These are phyloP conservation scores for Junonia oenone DNA, from an alignment of 2,888 invertebrate species.

Conservation along the genomic window DNA sequence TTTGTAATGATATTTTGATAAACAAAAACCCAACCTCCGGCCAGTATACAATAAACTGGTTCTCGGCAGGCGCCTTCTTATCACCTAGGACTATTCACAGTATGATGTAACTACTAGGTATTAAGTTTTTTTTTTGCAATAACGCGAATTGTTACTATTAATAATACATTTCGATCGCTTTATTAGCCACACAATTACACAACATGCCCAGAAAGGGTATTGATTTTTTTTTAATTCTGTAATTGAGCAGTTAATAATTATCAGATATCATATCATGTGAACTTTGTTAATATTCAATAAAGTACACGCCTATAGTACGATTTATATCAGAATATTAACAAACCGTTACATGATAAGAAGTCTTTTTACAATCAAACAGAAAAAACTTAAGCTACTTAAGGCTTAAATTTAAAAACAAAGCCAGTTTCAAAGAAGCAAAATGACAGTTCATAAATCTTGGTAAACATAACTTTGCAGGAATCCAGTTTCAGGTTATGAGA, in stretches of 20 bases:
- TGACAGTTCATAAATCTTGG: slow-evolving; percentile 4
- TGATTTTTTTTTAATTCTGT: slow-evolving; percentile 4
- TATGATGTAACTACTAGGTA: slow-evolving; percentile 5
- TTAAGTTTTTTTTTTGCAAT: slow-evolving; percentile 5
- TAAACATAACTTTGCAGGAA: slow-evolving; percentile 3
- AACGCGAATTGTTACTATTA: slow-evolving; percentile 7
- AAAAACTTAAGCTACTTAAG: slow-evolving; percentile 18
- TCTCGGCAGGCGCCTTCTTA: slow-evolving; percentile 7
- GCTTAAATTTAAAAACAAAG: slow-evolving; percentile 9
- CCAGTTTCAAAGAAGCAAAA: slow-evolving; percentile 14
- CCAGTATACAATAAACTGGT: slow-evolving; percentile 9
- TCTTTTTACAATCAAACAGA: slow-evolving; percentile 17
- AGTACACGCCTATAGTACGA: slow-evolving; percentile 17
- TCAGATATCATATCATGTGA: slow-evolving; percentile 18
- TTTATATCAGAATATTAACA: slow-evolving; percentile 6
- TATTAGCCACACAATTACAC: slow-evolving; percentile 23
- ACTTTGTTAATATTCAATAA: slow-evolving; percentile 13
- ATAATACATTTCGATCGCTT: slow-evolving; percentile 8
- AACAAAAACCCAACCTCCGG: slow-evolving; percentile 6
- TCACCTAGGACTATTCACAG: slow-evolving; percentile 1
- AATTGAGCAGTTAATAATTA: slow-evolving; percentile 23
- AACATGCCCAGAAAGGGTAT: not conserved
- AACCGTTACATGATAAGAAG: slow-evolving; percentile 19
- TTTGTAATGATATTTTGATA: not conserved
- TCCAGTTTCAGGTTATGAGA: not conserved